Conservation (phyloP, 2,113 vertebrate species). For the Mastomys natalensis region DNA sequence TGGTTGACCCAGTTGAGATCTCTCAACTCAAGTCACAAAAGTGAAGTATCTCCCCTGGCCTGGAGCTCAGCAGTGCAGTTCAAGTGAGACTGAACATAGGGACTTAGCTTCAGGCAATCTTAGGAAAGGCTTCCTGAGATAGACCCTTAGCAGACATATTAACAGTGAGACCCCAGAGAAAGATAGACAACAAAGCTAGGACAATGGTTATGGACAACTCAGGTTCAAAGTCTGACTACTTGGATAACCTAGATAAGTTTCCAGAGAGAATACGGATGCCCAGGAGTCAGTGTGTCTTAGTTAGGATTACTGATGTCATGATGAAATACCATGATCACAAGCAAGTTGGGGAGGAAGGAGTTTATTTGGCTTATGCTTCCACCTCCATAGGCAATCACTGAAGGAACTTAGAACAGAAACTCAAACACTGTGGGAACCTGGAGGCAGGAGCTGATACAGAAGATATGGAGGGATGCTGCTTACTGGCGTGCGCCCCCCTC, state of each 20-base stretch:
- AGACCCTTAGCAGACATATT: not conserved
- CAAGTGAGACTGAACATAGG: not conserved
- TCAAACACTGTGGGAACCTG: not conserved
- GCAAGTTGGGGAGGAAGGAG: not conserved
- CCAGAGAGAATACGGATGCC: too few species aligned
- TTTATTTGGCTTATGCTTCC: not conserved
- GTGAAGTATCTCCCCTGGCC: not conserved
- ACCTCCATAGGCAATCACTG: not conserved
- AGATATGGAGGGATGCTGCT: not conserved
- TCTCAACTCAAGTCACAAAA: not conserved
- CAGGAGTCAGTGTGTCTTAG: not conserved
- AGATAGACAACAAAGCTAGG: not conserved
- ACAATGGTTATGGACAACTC: not conserved
- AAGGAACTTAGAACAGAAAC: not conserved
- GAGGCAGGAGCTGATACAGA: not conserved
- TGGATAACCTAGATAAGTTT: not conserved
- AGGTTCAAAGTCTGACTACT: not conserved
- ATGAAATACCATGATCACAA: not conserved
- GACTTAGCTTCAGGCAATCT: not conserved
- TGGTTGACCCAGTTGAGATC: not conserved
- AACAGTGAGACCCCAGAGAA: not conserved
- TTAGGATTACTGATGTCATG: not conserved
- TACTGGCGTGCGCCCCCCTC: fast-evolving
- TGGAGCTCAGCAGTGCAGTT: not conserved
- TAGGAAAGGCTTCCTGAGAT: not conserved